Conservation (phyloP, 92 coral and sea anemone species). For the Pocillopora grandis region DNA sequence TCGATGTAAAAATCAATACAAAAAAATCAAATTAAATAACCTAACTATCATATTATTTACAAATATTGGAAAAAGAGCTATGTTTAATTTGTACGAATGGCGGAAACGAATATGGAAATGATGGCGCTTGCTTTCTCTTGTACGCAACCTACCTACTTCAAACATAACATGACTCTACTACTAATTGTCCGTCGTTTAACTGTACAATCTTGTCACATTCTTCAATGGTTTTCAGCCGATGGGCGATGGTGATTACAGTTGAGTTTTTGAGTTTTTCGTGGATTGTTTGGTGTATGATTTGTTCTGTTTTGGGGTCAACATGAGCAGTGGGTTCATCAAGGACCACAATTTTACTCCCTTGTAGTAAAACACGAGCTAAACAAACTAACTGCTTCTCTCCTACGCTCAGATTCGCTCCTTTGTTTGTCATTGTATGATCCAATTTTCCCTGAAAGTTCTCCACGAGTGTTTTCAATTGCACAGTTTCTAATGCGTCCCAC, state of each 20-base stretch:
- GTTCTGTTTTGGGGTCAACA: constrained; percentile 39
- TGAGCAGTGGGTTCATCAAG: constrained; percentile 46
- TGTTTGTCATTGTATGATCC: constrained; percentile 3
- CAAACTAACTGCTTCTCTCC: constrained; percentile 43
- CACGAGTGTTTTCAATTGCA: constrained; percentile 28
- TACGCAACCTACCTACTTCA: too few species aligned
- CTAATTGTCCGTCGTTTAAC: constrained; percentile 16
- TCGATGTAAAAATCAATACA: too few species aligned
- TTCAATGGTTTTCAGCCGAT: constrained; percentile 25
- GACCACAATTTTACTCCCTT: constrained; percentile 22
- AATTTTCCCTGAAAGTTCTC: constrained; percentile 24
- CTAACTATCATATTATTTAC: too few species aligned
- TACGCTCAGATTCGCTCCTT: constrained; percentile 36
- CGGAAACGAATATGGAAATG: too few species aligned
- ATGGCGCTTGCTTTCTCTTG: too few species aligned
- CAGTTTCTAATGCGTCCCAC: constrained; percentile 33
- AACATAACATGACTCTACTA: background rate
- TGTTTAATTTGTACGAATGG: too few species aligned
- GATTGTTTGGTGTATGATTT: constrained; percentile 46
- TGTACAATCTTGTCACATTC: constrained; percentile 38
- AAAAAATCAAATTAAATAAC: too few species aligned
- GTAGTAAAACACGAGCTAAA: constrained; percentile 36
- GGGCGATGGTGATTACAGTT: constrained; percentile 37
- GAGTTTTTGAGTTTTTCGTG: constrained; percentile 32
- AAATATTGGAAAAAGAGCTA: too few species aligned